Evolutionary conservation across 2,888 invertebrate genomes (phyloP).

Genomic region (Melitaea athalia): DNA sequence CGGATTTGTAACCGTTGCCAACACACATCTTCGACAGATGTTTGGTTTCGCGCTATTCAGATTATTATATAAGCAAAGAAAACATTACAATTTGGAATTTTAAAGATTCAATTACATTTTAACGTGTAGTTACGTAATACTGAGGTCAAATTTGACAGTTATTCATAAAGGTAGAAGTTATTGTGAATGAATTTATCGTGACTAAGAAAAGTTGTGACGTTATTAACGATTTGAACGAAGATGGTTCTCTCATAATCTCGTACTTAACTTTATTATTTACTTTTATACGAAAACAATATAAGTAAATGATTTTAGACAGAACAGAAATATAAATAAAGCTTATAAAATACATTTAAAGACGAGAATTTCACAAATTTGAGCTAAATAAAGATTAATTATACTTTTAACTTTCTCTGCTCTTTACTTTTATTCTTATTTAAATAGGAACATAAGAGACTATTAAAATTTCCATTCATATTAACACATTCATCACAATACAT

Average conservation of each 20-base stretch:
- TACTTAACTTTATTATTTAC: neutral
- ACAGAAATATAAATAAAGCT: neutral
- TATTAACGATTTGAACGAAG: neutral
- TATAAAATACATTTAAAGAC: neutral
- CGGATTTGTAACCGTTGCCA: conserved; percentile 59
- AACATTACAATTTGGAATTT: conserved; percentile 27
- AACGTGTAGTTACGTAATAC: neutral
- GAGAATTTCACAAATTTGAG: neutral
- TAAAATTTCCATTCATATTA: conserved; percentile 6
- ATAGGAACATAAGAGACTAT: conserved; percentile 4
- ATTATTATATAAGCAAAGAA: conserved; percentile 49
- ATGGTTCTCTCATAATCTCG: neutral
- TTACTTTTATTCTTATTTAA: conserved; percentile 8
- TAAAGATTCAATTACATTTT: conserved; percentile 3
- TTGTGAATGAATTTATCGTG: neutral
- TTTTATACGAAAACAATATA: neutral
- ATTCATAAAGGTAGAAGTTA: neutral
- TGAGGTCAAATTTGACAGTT: neutral
- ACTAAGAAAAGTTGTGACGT: no score
- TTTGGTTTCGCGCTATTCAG: conserved; percentile 44
- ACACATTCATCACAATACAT: neutral
- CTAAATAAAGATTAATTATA: neutral
- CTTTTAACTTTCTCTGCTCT: conserved; percentile 14
- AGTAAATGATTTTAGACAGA: neutral
- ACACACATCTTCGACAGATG: conserved; percentile 45